A percentile compares a stretch with the other conserved stretches of the same genome.
phyloP scores from a whole-genome alignment of 1,140 invertebrate genomes.

The Drosophila lowei region DNA sequence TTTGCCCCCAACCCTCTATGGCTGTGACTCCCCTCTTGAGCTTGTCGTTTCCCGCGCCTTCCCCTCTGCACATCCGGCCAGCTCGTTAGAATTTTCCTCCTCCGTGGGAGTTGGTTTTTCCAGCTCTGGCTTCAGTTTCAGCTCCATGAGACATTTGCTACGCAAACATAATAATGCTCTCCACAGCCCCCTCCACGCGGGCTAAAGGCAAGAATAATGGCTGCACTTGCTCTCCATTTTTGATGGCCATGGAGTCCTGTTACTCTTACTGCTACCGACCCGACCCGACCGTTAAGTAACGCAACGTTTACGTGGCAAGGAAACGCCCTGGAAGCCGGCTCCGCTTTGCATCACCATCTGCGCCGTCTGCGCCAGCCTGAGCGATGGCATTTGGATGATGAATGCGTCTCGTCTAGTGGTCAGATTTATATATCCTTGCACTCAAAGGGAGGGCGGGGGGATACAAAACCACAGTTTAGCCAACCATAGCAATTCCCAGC shows the following conservation, averaged over 20 bases:
- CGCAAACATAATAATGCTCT: slow-evolving; percentile 58
- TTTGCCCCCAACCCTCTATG: background rate
- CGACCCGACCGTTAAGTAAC: slow-evolving; percentile 66
- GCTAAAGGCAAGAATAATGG: slow-evolving; percentile 51
- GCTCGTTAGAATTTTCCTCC: slow-evolving; percentile 56
- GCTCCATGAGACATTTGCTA: slow-evolving; percentile 58
- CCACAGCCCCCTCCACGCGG: slow-evolving; percentile 4
- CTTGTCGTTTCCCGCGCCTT: slow-evolving; percentile 27
- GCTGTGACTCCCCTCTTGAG: slow-evolving; percentile 10
- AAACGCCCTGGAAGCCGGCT: slow-evolving; percentile 6
- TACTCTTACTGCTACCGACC: background rate
- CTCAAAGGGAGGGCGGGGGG: too few species aligned
- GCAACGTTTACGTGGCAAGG: slow-evolving; percentile 24
- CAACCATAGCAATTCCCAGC: too few species aligned
- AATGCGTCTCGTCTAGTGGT: slow-evolving; percentile 59
- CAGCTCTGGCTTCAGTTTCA: slow-evolving; percentile 19
- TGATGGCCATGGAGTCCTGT: slow-evolving; percentile 29
- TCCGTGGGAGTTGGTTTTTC: slow-evolving; percentile 36
- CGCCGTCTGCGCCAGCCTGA: slow-evolving; percentile 9
- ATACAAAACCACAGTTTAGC: too few species aligned
- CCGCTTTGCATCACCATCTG: background rate
- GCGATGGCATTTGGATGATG: slow-evolving; percentile 42
- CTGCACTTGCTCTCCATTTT: slow-evolving; percentile 58
- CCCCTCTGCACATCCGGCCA: slow-evolving; percentile 52
- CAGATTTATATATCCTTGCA: slow-evolving; percentile 24